Evolutionary conservation across 2,797 vertebrate species (phyloP).

Genomic region (Odontamblyopus rebecca): DNA sequence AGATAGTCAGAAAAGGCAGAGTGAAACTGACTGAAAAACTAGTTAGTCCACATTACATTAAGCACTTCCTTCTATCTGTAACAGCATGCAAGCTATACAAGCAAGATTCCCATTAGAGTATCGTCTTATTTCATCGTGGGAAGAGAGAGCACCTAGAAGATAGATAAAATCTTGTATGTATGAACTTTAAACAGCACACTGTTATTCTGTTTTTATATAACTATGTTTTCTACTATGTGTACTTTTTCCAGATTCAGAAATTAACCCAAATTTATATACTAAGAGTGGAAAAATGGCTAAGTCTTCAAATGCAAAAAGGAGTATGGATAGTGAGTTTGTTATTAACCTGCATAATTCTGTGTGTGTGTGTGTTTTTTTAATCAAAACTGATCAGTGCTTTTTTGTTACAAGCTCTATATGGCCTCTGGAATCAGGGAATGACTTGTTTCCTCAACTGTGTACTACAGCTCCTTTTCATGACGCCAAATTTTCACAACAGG

Average conservation of each 20-base stretch:
- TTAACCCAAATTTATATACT: neutral
- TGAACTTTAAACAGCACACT: neutral
- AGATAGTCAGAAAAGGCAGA: neutral
- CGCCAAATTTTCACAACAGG: constrained; percentile 32
- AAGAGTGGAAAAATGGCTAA: neutral
- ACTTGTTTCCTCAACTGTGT: constrained; percentile 67
- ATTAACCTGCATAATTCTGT: neutral
- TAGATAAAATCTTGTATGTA: neutral
- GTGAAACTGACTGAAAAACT: neutral
- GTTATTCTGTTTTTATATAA: neutral
- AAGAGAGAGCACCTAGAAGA: neutral
- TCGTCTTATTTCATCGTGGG: neutral
- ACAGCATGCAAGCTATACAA: neutral
- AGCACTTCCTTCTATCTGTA: neutral
- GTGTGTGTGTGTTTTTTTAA: neutral
- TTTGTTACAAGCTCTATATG: constrained; percentile 13
- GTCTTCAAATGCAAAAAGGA: neutral
- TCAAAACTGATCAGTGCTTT: neutral
- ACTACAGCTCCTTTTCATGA: constrained; percentile 66
- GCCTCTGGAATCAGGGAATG: constrained; percentile 59
- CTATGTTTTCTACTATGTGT: neutral
- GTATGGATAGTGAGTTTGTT: neutral
- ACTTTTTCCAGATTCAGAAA: neutral
- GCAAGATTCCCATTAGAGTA: neutral
- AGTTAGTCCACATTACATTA: neutral